These are phyloP conservation scores for Mugil cephalus DNA, from an alignment of 2,113 vertebrate genomes.

Conservation along the genomic window DNA sequence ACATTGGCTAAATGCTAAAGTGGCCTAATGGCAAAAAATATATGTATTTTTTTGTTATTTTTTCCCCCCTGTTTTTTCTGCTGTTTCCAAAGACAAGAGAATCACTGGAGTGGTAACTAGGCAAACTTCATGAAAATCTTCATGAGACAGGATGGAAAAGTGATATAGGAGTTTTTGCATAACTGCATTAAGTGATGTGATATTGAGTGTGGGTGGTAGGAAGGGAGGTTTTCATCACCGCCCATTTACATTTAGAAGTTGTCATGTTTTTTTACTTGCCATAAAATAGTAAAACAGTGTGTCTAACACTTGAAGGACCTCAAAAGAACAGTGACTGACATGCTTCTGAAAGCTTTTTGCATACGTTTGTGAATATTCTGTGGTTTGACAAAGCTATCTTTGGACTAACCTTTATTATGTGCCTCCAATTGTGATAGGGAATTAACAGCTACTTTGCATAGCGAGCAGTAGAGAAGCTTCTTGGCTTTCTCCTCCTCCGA, in stretches of 20 bases:
- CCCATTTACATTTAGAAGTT: too few relatives aligned
- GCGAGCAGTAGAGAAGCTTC: slow-evolving; percentile 91
- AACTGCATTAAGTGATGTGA: neutral
- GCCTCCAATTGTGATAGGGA: slow-evolving; percentile 94
- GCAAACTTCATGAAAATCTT: neutral
- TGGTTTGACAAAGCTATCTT: neutral
- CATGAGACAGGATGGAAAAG: slow-evolving; percentile 9
- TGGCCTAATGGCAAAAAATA: neutral
- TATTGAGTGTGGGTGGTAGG: neutral
- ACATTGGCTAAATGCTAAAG: neutral
- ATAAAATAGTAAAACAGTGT: neutral
- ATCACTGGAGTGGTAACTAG: neutral
- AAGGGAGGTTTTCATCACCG: slow-evolving; percentile 2
- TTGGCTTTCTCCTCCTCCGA: slow-evolving; percentile 92
- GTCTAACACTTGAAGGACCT: neutral
- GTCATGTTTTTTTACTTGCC: too few relatives aligned
- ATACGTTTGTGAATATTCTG: neutral
- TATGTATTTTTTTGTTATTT: too few relatives aligned
- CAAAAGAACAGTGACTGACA: neutral
- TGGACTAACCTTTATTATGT: slow-evolving; percentile 91
- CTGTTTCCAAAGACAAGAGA: slow-evolving; percentile 1
- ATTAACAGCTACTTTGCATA: slow-evolving; percentile 95
- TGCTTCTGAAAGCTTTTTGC: neutral
- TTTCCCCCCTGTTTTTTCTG: neutral
- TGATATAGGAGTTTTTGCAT: neutral